Evolutionary conservation across 2,888 invertebrate species (phyloP), one percentile per base, ranked within the genome.

Genomic region (Drosophila affinis): DNA sequence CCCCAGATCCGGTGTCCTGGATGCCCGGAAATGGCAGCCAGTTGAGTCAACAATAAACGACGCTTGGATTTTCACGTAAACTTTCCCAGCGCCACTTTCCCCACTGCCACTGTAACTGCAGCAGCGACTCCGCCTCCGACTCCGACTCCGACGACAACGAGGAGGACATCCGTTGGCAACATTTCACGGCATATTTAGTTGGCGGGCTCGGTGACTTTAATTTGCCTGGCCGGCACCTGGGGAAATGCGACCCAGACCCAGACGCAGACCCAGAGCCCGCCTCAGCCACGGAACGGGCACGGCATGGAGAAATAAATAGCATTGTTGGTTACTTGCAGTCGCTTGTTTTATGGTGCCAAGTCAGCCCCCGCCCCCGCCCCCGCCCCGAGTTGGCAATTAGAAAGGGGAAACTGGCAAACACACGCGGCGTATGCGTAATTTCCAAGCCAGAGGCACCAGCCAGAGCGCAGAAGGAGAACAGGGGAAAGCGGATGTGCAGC

Each of bases 41-140:
- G 72, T 74, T 70, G 77, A 75, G 85, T 77, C 88, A 79, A 83
- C 88, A 83, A 83, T 77, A 85, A 85, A 79, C 75, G 85, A 51
- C 74, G 62, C 69, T 60, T 49, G 68, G 69, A 74, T 60, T 75
- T 49, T 27, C 59, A 62, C 63, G 49, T 56, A 87, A 81, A 85
- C 70, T 87, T 87, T 78, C 48, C 49, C 39, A 18, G 21, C 44
- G 63, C 24, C 1, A n/a, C n/a, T n/a, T n/a, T n/a, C n/a, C n/a
- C n/a, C n/a, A 24, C 24, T 47, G 63, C 21, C 21, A 21, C 21
- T 21, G 21, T 62, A 47, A 48, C 69, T 29, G 53, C 29, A 18
- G 51, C 34, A 52, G 51, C 29, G 17, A 2, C 46, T 39, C 21
- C 17, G 63, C 56, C 72, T 54, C 29, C 53, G 45, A 46, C 18